Evolutionary conservation across 2,797 vertebrate genomes (phyloP).

Genomic region (Cirrhinus mrigala): DNA sequence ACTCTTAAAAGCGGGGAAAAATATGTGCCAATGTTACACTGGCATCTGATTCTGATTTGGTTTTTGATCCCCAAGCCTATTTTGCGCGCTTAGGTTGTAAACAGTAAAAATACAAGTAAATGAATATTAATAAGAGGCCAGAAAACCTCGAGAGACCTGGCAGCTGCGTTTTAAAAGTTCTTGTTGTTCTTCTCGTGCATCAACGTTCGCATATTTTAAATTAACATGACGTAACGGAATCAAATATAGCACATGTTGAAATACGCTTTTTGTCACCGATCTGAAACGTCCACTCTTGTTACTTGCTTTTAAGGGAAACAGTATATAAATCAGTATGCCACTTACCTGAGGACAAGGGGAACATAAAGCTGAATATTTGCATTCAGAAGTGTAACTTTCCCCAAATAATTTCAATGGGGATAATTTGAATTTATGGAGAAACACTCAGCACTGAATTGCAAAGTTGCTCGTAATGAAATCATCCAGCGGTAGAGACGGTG

Average conservation of each 20-base stretch:
- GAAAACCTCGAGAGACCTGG: neutral
- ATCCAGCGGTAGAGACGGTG: conserved; percentile 42
- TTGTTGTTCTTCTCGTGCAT: neutral
- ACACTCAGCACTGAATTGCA: conserved; percentile 40
- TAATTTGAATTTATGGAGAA: conserved; percentile 56
- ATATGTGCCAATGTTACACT: conserved; percentile 31
- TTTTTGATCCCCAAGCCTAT: conserved; percentile 6
- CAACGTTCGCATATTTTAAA: neutral
- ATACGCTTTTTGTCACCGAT: conserved; percentile 16
- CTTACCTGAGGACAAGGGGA: conserved; percentile 33
- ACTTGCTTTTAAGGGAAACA: neutral
- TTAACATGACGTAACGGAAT: neutral
- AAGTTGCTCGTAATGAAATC: conserved; percentile 57
- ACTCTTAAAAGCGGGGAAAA: conserved; percentile 57
- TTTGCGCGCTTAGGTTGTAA: conserved; percentile 23
- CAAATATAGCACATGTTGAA: neutral
- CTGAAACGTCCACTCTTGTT: neutral
- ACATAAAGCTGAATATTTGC: conserved; percentile 44
- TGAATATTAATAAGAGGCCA: conserved; percentile 16
- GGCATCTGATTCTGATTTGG: conserved; percentile 41
- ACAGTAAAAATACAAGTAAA: conserved; percentile 17
- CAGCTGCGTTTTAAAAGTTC: neutral
- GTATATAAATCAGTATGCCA: conserved; percentile 44
- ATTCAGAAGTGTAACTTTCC: conserved; percentile 50
- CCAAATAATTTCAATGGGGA: conserved; percentile 47